Evolutionary conservation across 2,113 vertebrate genomes (phyloP).

Genomic region (Diadophis punctatus): DNA sequence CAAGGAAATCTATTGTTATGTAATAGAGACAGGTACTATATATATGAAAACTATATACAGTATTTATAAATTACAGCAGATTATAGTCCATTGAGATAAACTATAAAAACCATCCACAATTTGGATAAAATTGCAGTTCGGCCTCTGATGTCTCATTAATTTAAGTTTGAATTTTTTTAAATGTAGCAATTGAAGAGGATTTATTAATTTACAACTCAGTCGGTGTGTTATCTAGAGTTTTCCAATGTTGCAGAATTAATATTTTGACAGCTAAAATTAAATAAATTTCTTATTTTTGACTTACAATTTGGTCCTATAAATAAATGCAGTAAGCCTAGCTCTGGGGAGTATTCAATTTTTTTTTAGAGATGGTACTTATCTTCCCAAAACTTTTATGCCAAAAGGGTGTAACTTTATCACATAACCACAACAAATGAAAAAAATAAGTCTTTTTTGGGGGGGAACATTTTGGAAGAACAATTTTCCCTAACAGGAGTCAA

Average conservation of each 20-base stretch:
- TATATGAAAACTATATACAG: background rate
- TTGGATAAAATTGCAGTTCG: background rate
- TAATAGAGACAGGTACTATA: background rate
- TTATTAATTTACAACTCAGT: background rate
- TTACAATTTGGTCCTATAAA: background rate
- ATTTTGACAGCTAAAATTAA: background rate
- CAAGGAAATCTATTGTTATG: background rate
- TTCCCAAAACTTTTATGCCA: background rate
- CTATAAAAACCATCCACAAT: background rate
- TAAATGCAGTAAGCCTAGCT: background rate
- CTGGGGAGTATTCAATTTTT: background rate
- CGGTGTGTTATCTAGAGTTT: background rate
- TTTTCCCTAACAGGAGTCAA: background rate
- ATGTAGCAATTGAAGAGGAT: background rate
- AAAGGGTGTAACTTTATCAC: background rate
- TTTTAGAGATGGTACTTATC: background rate
- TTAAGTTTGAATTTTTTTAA: background rate
- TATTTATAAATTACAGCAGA: background rate
- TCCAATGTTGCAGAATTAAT: background rate
- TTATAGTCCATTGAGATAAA: background rate
- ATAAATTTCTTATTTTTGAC: background rate
- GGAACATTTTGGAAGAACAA: background rate
- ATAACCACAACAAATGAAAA: background rate
- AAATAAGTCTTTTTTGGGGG: background rate
- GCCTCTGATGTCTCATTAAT: background rate